Conservation (phyloP, 2,797 vertebrate species). For the Natrix natrix region DNA sequence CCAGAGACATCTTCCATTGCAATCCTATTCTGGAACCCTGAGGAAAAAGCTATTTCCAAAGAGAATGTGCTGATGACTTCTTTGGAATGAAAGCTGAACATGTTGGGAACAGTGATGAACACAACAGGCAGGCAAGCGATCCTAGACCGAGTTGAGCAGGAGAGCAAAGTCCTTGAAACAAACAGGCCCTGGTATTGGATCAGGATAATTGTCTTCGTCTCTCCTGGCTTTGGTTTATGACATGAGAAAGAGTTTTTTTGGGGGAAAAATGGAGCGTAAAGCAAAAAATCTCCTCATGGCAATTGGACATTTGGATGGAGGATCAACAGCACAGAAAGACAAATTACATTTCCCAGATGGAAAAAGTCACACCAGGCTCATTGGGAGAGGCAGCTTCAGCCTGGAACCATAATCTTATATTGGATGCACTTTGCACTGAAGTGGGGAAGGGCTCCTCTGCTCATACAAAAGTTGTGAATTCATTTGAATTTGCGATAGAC, state of each 20-base stretch:
- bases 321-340: not conserved
- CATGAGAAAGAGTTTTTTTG: not conserved
- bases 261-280: not conserved
- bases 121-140: not conserved
- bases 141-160: not conserved
- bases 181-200: too few species aligned
- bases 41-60: not conserved
- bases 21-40: not conserved
- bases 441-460: not conserved
- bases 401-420: not conserved
- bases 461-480: not conserved
- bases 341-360: not conserved
- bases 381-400: not conserved
- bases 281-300: not conserved
- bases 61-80: not conserved
- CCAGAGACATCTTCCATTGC: not conserved
- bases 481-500: not conserved
- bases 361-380: not conserved
- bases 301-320: not conserved
- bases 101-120: not conserved
- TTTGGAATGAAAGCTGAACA: not conserved
- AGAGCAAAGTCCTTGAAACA: not conserved
- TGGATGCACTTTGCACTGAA: not conserved
- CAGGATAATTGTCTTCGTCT: not conserved
- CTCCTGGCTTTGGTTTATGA: not conserved